Percentiles rank a stretch among this genome's conserved stretches.
Evolutionary conservation across 2,113 vertebrate species (phyloP).

Genomic region (Scomber colias): DNA sequence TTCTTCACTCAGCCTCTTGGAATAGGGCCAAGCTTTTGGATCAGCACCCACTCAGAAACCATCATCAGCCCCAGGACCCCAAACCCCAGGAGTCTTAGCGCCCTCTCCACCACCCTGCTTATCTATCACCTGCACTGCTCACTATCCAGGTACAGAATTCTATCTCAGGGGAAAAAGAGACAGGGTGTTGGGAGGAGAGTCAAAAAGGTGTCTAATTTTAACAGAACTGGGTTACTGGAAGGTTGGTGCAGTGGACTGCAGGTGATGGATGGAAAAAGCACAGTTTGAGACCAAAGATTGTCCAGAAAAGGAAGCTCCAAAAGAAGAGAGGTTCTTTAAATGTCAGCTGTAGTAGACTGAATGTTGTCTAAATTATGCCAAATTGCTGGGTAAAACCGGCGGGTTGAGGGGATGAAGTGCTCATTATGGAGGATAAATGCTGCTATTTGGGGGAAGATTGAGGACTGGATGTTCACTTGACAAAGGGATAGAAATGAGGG

Average conservation of each 20-base stretch:
- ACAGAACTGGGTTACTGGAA: neutral
- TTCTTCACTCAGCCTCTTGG: slow-evolving; percentile 29
- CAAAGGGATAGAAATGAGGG: slow-evolving; percentile 43
- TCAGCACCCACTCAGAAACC: slow-evolving; percentile 33
- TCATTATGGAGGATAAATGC: slow-evolving; percentile 42
- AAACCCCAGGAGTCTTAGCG: slow-evolving; percentile 11
- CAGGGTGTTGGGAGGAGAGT: neutral
- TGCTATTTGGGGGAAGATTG: slow-evolving; percentile 50
- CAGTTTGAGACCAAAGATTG: neutral
- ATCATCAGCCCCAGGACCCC: slow-evolving; percentile 28
- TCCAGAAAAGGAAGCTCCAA: slow-evolving; percentile 8
- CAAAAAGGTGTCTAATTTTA: neutral
- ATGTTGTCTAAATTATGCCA: neutral
- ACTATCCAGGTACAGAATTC: slow-evolving; percentile 9
- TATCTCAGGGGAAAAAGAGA: neutral
- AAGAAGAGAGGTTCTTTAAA: neutral
- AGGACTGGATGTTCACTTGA: slow-evolving; percentile 39
- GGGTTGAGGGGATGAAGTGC: slow-evolving; percentile 23
- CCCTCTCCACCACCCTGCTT: slow-evolving; percentile 1
- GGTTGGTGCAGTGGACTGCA: neutral
- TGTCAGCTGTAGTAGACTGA: neutral
- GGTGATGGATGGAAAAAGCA: neutral
- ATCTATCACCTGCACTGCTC: slow-evolving; percentile 28
- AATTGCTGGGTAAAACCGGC: neutral
- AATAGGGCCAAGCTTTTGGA: slow-evolving; percentile 21